Percentiles rank a stretch among this genome's conserved stretches.
These are phyloP conservation scores for Falcunculus frontatus DNA, from an alignment of 2,113 vertebrate genomes.

Conservation along the genomic window DNA sequence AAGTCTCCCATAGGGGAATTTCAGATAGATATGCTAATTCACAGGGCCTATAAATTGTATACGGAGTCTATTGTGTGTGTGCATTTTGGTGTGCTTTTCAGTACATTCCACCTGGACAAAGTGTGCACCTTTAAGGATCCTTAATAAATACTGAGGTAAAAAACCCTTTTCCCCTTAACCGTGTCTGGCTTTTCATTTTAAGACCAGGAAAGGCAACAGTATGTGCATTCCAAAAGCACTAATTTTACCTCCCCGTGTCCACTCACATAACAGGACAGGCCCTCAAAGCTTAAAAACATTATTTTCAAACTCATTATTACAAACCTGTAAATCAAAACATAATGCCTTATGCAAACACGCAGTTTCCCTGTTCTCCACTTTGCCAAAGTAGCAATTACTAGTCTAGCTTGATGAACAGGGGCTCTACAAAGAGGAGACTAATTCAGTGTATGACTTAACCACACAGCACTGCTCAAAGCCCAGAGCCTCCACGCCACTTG, in stretches of 20 bases:
- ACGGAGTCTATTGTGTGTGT: no score
- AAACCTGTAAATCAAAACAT: neutral
- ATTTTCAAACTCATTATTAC: neutral
- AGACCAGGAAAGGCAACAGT: no score
- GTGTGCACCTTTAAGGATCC: no score
- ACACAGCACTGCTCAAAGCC: neutral
- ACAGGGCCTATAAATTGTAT: no score
- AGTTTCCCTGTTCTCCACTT: neutral
- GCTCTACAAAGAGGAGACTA: neutral
- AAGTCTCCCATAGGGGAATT: no score
- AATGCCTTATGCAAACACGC: neutral
- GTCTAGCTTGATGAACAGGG: neutral
- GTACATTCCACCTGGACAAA: no score
- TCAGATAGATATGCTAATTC: no score
- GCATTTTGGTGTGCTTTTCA: no score
- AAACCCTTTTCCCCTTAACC: no score
- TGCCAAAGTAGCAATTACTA: neutral
- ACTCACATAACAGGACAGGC: neutral
- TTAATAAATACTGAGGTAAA: no score
- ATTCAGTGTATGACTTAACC: neutral
- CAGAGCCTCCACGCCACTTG: neutral
- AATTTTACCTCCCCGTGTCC: neutral
- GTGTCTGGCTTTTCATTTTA: no score
- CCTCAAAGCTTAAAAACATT: neutral
- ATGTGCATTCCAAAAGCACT: neutral